Evolutionary conservation across 1,140 invertebrate species (phyloP).

Genomic region (Parapsyche elsis): DNA sequence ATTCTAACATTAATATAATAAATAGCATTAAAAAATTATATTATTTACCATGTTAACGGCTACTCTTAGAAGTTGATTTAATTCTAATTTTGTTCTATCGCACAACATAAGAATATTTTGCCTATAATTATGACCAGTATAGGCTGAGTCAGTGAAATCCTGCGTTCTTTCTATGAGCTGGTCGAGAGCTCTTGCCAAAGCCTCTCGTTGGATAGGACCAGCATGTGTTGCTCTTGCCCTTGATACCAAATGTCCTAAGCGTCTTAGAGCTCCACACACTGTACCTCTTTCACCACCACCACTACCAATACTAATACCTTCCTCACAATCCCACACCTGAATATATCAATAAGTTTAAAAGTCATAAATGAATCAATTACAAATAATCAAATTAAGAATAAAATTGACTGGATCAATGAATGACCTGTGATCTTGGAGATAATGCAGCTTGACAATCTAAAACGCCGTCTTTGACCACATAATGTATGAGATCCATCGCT

Average conservation of each 20-base stretch:
- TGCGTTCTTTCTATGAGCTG: conserved; percentile 94
- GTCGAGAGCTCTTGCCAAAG: conserved; percentile 86
- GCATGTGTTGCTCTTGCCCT: conserved; percentile 63
- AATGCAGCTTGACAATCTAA: conserved; percentile 65
- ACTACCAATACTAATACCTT: conserved; percentile 60
- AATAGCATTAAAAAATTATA: background rate
- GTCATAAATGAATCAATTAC: background rate
- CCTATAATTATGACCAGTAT: conserved; percentile 96
- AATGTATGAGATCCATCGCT: conserved; percentile 97
- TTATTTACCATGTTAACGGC: conserved; percentile 84
- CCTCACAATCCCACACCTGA: conserved; percentile 54
- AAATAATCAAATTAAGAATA: background rate
- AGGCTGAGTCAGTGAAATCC: conserved; percentile 99
- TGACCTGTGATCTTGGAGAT: conserved; percentile 65
- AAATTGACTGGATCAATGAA: background rate
- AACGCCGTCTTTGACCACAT: conserved; percentile 95
- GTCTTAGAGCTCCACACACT: conserved; percentile 64
- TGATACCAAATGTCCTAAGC: conserved; percentile 63
- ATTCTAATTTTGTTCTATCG: conserved; percentile 86
- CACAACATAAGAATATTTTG: conserved; percentile 94
- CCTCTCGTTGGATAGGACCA: conserved; percentile 75
- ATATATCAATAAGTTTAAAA: background rate
- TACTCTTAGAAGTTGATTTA: conserved; percentile 86
- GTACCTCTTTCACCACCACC: conserved; percentile 62
- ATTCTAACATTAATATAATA: background rate